Percentiles rank a stretch among this genome's conserved stretches.
phyloP scores from a whole-genome alignment of 53 echinoderm and acorn worm species.

The Echinarachnius parma region DNA sequence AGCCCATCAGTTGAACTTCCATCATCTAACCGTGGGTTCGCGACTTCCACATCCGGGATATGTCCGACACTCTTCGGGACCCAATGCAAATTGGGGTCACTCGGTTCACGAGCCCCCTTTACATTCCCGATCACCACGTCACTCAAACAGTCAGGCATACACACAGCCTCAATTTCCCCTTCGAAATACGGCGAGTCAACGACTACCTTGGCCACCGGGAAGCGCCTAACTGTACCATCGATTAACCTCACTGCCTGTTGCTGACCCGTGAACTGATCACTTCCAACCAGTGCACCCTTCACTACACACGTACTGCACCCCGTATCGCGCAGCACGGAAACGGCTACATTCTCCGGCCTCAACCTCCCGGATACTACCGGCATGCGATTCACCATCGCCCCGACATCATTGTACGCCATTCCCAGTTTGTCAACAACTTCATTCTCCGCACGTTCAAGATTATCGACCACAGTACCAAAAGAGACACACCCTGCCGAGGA shows the following conservation, averaged over 20 bases:
- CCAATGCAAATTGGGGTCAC: constrained; percentile 20
- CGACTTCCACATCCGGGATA: constrained; percentile 1
- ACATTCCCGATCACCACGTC: constrained; percentile 57
- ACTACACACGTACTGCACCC: constrained; percentile 61
- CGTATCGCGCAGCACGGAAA: constrained; percentile 47
- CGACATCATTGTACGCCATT: constrained; percentile 3
- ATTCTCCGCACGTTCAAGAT: too few relatives aligned
- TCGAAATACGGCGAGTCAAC: constrained; percentile 52
- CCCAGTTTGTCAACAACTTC: too few relatives aligned
- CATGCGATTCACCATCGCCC: constrained; percentile 5
- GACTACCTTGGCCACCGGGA: constrained; percentile 41
- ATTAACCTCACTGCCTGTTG: constrained; percentile 39
- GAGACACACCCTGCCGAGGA: too few relatives aligned
- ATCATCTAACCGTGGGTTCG: background rate
- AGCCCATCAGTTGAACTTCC: constrained; percentile 5
- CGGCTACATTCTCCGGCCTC: background rate
- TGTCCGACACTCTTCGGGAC: constrained; percentile 3
- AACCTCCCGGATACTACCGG: constrained; percentile 13
- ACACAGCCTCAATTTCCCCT: constrained; percentile 51
- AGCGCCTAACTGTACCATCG: constrained; percentile 54
- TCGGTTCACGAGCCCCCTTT: constrained; percentile 41
- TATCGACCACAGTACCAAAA: too few relatives aligned
- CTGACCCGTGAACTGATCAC: constrained; percentile 30
- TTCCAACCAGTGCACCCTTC: constrained; percentile 28
- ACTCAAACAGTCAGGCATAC: constrained; percentile 52